phyloP scores from a whole-genome alignment of 2,888 invertebrate genomes.

The Drosophila colorata region DNA sequence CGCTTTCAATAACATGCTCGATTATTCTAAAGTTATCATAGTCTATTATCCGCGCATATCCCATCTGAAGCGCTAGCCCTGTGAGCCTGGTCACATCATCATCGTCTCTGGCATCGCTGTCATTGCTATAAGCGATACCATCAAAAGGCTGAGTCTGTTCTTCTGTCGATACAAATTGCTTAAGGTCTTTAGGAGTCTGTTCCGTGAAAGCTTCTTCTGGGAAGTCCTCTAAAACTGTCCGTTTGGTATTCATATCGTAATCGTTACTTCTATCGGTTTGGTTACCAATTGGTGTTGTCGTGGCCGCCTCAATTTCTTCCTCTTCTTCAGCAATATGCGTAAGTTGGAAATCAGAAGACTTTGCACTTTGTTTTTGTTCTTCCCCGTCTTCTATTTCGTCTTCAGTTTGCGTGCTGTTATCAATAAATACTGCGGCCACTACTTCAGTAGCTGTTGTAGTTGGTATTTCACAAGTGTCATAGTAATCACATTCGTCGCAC shows the following conservation, averaged over 20 bases:
- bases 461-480: conserved; percentile 43
- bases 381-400: conserved; percentile 32
- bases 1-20: conserved; percentile 82
- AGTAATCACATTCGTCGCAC: conserved; percentile 67
- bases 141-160: not conserved
- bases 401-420: conserved; percentile 75
- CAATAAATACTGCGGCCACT: conserved; percentile 59
- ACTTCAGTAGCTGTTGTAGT: conserved; percentile 11
- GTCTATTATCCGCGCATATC: conserved; percentile 78
- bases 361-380: conserved; percentile 14
- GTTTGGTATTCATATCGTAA: conserved; percentile 5
- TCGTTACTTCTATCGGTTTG: conserved; percentile 28
- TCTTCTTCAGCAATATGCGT: conserved; percentile 53
- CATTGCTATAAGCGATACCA: conserved; percentile 15
- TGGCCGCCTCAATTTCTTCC: conserved; percentile 2
- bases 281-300: conserved; percentile 29
- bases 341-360: conserved; percentile 24
- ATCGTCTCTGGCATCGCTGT: conserved; percentile 27
- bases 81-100: conserved; percentile 54
- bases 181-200: not conserved
- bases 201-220: not conserved
- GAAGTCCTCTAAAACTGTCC: conserved; percentile 1
- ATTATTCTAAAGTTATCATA: conserved; percentile 82
- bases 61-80: conserved; percentile 59
- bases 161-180: no score